These are phyloP conservation scores for Amphiprion percula DNA, from an alignment of 2,113 vertebrate species.

Conservation along the genomic window DNA sequence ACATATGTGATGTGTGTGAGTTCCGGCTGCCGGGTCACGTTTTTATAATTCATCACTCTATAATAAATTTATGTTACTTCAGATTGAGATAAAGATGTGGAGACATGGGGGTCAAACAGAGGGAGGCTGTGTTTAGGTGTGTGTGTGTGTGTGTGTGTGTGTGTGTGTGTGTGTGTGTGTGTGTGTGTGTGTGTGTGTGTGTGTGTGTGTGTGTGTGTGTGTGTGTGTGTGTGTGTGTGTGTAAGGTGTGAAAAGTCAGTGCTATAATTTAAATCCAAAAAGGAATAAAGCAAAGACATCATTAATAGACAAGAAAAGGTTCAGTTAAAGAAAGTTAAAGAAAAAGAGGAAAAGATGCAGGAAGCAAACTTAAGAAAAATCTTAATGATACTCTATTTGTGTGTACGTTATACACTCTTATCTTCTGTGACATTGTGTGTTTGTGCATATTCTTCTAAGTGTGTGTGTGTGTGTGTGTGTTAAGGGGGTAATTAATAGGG, in stretches of 20 bases:
- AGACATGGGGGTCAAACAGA: not conserved
- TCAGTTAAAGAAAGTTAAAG: no score
- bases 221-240: conserved; percentile 3
- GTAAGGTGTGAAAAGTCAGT: not conserved
- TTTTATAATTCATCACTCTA: conserved; percentile 22
- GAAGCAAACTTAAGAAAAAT: no score
- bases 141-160: not conserved
- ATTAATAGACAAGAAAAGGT: no score
- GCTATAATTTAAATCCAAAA: no score
- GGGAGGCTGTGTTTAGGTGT: not conserved
- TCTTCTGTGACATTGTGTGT: conserved; percentile 18
- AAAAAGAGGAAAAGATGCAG: not conserved
- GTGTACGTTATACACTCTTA: not conserved
- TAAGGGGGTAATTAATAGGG: conserved; percentile 62
- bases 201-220: not conserved
- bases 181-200: not conserved
- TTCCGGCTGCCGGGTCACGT: not conserved
- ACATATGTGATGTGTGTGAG: not conserved
- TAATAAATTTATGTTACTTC: conserved; percentile 21
- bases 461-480: not conserved
- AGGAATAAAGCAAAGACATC: no score
- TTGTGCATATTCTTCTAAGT: conserved; percentile 6
- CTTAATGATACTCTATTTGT: not conserved
- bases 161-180: not conserved
- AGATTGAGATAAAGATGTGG: conserved; percentile 22